A percentile compares a stretch with the other conserved stretches of the same genome.
These are phyloP conservation scores for Aphidius gifuensis DNA, from an alignment of 1,140 invertebrate species.

Conservation along the genomic window DNA sequence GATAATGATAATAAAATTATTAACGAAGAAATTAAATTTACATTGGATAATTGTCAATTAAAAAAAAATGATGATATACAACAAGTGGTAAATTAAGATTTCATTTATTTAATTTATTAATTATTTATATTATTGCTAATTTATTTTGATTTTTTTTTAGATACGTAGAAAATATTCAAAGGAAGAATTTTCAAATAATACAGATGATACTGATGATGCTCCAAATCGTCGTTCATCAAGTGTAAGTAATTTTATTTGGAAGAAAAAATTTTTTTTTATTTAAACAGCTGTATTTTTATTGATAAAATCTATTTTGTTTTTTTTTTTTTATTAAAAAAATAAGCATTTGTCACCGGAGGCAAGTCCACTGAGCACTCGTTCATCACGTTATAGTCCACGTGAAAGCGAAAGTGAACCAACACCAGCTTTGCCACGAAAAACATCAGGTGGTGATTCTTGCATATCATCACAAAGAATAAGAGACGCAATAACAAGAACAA, in stretches of 20 bases:
- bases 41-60: too few species aligned
- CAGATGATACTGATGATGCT: slow-evolving; percentile 48
- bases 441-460: slow-evolving; percentile 42
- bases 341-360: slow-evolving; percentile 52
- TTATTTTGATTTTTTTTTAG: slow-evolving; percentile 25
- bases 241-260: slow-evolving; percentile 33
- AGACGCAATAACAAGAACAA: slow-evolving; percentile 50
- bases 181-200: slow-evolving; percentile 44
- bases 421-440: slow-evolving; percentile 48
- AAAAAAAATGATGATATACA: too few species aligned
- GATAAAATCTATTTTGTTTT: not conserved
- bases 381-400: slow-evolving; percentile 51
- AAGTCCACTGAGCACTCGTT: slow-evolving; percentile 52
- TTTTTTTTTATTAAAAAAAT: slow-evolving; percentile 17
- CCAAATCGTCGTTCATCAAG: slow-evolving; percentile 48
- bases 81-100: too few species aligned
- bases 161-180: slow-evolving; percentile 42
- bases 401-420: slow-evolving; percentile 55
- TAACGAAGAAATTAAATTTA: too few species aligned
- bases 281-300: not conserved
- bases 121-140: not conserved
- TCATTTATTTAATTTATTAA: too few species aligned
- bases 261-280: not conserved
- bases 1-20: too few species aligned
- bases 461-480: slow-evolving; percentile 50